Base-by-base conservation (phyloP, 2,113 vertebrate species). In the Globicephala melas region DNA sequence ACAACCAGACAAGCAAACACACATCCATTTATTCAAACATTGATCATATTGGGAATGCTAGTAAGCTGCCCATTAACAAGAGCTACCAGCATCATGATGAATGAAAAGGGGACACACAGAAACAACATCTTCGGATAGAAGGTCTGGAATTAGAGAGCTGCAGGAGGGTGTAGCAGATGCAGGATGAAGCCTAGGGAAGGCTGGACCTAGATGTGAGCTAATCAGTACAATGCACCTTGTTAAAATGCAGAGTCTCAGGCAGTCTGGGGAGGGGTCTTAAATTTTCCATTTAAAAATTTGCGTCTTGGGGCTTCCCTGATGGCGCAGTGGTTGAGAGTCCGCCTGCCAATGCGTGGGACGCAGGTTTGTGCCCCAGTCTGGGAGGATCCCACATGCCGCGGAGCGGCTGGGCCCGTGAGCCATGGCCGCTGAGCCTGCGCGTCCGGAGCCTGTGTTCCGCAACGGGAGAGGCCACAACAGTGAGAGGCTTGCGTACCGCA, bases 291-390 rank as follows among this genome's bases (percentile, higher is more conserved):
- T 87, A 79, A 79, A 36, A 79, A 23, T 36, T 21, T 55, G 76
- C 77, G 25, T 36, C 53, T 91, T 62, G 47, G 47, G 47, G 47
- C 47, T 50, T 50, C 47, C 47, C 47, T 50, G 47, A 12, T 50
- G 47, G 47, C 47, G 3, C 47, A 3, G 12, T 50, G 12, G 47
- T 13, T 50, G 47, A 50, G 2, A 50, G 47, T 50, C 47, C 2
- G 12, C 12, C 47, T 50, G 47, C 12, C 47, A 1, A 50, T 50
- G 47, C 47, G 0, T 3, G 47, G 47, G 47, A 50, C 3, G 3
- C 0, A 1, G 12, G 47, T 50, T 13, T 13, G 47, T 50, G 47
- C 47, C 44, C 44, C 2, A 2, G 44, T 12, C 44, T 0, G 10
- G 44, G 44, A 47, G 12, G 44, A 47, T 47, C 2, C 44, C 44